Evolutionary conservation across 2,888 invertebrate genomes (phyloP).

Genomic region (Lordiphosa andalusiaca): DNA sequence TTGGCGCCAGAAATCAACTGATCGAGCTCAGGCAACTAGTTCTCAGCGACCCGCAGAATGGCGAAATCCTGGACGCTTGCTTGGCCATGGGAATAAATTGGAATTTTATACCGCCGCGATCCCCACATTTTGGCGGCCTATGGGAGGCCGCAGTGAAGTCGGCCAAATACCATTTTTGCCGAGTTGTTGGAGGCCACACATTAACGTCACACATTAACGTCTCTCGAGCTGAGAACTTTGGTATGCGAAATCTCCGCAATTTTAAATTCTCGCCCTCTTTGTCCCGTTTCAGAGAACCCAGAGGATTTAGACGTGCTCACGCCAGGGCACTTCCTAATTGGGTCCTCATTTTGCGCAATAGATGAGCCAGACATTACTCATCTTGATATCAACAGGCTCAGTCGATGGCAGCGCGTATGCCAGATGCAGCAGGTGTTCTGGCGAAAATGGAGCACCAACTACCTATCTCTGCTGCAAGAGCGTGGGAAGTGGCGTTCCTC

Average conservation of each 20-base stretch:
- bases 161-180: too few relatives aligned
- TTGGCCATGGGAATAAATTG: slow-evolving; percentile 5
- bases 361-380: not conserved
- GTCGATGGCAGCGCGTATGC: too few relatives aligned
- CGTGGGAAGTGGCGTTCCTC: slow-evolving; percentile 6
- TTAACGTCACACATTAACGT: too few relatives aligned
- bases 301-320: not conserved
- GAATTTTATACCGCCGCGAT: too few relatives aligned
- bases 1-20: slow-evolving; percentile 13
- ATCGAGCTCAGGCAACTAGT: slow-evolving; percentile 10
- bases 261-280: slow-evolving; percentile 25
- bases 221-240: too few relatives aligned
- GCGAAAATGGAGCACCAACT: slow-evolving; percentile 6
- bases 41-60: slow-evolving; percentile 4
- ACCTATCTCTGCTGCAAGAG: slow-evolving; percentile 12
- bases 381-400: slow-evolving; percentile 24
- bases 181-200: too few relatives aligned
- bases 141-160: too few relatives aligned
- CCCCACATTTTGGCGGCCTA: too few relatives aligned
- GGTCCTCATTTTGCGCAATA: not conserved
- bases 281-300: slow-evolving; percentile 25
- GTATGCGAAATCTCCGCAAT: too few relatives aligned
- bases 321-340: slow-evolving; percentile 16
- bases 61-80: slow-evolving; percentile 3
- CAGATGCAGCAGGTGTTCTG: too few relatives aligned